Conservation (phyloP, 2,113 vertebrate species). For the Pyrgilauda ruficollis region DNA sequence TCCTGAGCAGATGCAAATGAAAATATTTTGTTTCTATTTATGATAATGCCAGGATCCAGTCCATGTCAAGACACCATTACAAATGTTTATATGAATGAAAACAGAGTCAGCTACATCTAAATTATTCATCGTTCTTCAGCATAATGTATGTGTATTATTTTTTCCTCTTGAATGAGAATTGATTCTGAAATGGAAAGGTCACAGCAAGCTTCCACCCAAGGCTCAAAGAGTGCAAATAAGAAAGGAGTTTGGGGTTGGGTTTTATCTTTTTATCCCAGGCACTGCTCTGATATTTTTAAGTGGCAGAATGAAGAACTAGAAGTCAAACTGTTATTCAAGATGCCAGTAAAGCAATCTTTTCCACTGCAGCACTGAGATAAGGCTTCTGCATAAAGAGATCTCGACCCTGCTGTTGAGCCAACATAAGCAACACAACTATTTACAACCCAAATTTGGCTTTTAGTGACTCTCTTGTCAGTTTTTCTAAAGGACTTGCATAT, state of each 20-base stretch:
- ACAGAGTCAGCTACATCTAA: neutral
- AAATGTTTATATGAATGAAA: neutral
- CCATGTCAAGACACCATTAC: neutral
- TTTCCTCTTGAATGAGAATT: neutral
- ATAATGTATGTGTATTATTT: neutral
- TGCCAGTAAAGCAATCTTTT: neutral
- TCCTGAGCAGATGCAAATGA: neutral
- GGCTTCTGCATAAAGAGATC: neutral
- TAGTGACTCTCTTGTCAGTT: neutral
- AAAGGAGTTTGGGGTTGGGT: neutral
- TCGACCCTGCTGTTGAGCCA: neutral
- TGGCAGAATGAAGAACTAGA: neutral
- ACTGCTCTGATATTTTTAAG: neutral
- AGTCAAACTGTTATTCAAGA: neutral
- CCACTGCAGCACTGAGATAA: neutral
- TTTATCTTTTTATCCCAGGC: neutral
- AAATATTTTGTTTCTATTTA: neutral
- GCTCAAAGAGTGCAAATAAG: neutral
- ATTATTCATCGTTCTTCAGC: neutral
- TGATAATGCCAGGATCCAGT: neutral
- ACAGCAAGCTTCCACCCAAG: neutral
- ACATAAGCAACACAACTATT: neutral
- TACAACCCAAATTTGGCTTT: neutral
- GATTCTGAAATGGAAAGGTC: neutral
- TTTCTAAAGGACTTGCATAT: neutral